A percentile compares a stretch with the other conserved stretches of the same genome.
Evolutionary conservation across 1,140 invertebrate genomes (phyloP).

Genomic region (Trichoplusia ni): DNA sequence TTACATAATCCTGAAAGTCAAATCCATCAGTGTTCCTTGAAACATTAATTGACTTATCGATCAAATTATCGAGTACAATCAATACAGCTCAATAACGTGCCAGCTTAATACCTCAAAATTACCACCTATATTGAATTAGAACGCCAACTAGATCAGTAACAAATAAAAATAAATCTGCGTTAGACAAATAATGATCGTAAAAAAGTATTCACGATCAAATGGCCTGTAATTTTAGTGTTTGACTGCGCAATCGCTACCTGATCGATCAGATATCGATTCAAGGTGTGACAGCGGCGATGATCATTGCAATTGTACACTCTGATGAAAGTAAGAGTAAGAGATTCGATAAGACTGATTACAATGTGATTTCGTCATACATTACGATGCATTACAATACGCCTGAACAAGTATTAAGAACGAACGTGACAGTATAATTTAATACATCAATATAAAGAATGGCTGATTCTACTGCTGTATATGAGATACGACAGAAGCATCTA

Average conservation of each 20-base stretch:
- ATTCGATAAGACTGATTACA: slow-evolving; percentile 48
- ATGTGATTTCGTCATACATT: slow-evolving; percentile 43
- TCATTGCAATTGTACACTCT: slow-evolving; percentile 46
- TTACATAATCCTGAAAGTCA: neutral
- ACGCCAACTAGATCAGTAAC: slow-evolving; percentile 22
- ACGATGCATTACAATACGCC: slow-evolving; percentile 41
- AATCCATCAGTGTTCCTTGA: slow-evolving; percentile 1
- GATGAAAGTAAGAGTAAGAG: slow-evolving; percentile 55
- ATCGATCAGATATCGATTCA: slow-evolving; percentile 51
- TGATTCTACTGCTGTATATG: slow-evolving; percentile 1
- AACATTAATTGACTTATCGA: neutral
- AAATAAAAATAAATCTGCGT: slow-evolving; percentile 37
- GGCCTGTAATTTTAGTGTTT: slow-evolving; percentile 42
- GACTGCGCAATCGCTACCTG: slow-evolving; percentile 44
- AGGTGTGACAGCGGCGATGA: slow-evolving; percentile 49
- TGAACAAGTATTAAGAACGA: slow-evolving; percentile 43
- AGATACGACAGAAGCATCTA: neutral
- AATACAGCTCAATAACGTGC: slow-evolving; percentile 10
- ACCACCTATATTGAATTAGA: slow-evolving; percentile 26
- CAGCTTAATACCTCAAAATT: slow-evolving; percentile 31
- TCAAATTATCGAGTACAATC: slow-evolving; percentile 32
- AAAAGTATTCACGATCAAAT: slow-evolving; percentile 41
- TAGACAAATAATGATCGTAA: slow-evolving; percentile 39
- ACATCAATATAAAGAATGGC: slow-evolving; percentile 35
- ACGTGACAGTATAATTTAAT: slow-evolving; percentile 50